These are phyloP conservation scores for Hyles vespertilio DNA, from an alignment of 1,140 invertebrate genomes.

Conservation along the genomic window DNA sequence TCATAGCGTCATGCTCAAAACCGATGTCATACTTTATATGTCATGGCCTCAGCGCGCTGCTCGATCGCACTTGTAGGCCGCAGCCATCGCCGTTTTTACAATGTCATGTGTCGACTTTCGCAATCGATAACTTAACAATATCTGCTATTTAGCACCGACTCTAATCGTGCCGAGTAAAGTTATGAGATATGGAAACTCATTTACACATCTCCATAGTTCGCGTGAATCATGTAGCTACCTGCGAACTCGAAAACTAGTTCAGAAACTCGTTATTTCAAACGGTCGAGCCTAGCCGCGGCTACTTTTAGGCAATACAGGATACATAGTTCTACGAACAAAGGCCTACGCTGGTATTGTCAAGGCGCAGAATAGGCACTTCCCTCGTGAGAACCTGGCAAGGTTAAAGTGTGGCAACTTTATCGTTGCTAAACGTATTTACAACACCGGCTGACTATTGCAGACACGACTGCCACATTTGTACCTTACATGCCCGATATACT, in stretches of 20 bases:
- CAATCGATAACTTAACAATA: conserved; percentile 48
- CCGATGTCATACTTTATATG: conserved; percentile 72
- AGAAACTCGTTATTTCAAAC: conserved; percentile 44
- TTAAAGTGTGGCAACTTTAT: conserved; percentile 70
- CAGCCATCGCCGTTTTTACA: conserved; percentile 61
- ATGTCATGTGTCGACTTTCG: conserved; percentile 71
- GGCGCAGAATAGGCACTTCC: conserved; percentile 72
- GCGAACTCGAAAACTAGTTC: conserved; percentile 28
- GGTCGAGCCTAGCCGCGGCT: conserved; percentile 20
- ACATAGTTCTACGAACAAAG: conserved; percentile 64
- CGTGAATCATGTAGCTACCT: conserved; percentile 24
- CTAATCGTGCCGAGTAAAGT: not conserved
- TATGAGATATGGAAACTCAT: not conserved
- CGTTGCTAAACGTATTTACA: conserved; percentile 74
- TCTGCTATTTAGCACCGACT: conserved; percentile 35
- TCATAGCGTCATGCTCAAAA: conserved; percentile 44
- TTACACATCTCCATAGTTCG: not conserved
- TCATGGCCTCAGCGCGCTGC: conserved; percentile 61
- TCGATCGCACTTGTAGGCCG: conserved; percentile 71
- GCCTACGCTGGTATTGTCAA: conserved; percentile 72
- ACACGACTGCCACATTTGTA: conserved; percentile 63
- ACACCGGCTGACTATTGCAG: conserved; percentile 58
- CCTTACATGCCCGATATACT: not conserved
- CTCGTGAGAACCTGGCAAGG: conserved; percentile 73
- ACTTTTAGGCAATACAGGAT: conserved; percentile 64